A percentile compares a stretch with the other conserved stretches of the same genome.
Evolutionary conservation across 2,888 invertebrate species (phyloP).

Genomic region (Bruchidius siliquastri): DNA sequence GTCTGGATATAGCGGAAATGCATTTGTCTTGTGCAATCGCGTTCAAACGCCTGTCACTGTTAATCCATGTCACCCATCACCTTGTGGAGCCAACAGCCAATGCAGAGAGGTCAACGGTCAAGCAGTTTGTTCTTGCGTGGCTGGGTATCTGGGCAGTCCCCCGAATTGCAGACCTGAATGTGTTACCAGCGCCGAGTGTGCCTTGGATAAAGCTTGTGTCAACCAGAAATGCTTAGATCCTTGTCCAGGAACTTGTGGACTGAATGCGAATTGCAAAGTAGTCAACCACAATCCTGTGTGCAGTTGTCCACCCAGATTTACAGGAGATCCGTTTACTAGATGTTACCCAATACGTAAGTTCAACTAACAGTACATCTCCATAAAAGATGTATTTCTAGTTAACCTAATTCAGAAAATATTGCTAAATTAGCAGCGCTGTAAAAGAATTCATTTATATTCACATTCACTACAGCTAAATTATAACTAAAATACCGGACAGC

Average conservation of each 20-base stretch:
- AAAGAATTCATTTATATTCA: no score
- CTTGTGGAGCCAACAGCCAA: constrained; percentile 55
- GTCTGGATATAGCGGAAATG: constrained; percentile 61
- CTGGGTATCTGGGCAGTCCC: constrained; percentile 54
- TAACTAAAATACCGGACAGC: no score
- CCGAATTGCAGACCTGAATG: constrained; percentile 58
- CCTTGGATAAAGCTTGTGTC: constrained; percentile 53
- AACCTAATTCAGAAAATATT: no score
- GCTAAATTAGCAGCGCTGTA: no score
- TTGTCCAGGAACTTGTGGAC: constrained; percentile 55
- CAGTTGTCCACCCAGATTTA: constrained; percentile 51
- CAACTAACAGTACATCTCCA: no score
- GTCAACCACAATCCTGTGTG: constrained; percentile 58
- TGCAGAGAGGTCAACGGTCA: constrained; percentile 53
- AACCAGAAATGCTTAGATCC: constrained; percentile 60
- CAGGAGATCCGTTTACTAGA: constrained; percentile 64
- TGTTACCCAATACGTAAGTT: constrained; percentile 53
- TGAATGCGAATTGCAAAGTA: constrained; percentile 53
- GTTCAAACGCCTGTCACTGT: constrained; percentile 41
- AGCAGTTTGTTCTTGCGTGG: constrained; percentile 56
- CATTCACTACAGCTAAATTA: no score
- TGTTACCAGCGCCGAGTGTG: constrained; percentile 55
- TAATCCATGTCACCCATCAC: constrained; percentile 54
- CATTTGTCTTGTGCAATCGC: constrained; percentile 60
- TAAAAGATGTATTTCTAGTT: no score